phyloP scores from a whole-genome alignment of 2,888 invertebrate genomes.

The Galerucella nymphaeae region DNA sequence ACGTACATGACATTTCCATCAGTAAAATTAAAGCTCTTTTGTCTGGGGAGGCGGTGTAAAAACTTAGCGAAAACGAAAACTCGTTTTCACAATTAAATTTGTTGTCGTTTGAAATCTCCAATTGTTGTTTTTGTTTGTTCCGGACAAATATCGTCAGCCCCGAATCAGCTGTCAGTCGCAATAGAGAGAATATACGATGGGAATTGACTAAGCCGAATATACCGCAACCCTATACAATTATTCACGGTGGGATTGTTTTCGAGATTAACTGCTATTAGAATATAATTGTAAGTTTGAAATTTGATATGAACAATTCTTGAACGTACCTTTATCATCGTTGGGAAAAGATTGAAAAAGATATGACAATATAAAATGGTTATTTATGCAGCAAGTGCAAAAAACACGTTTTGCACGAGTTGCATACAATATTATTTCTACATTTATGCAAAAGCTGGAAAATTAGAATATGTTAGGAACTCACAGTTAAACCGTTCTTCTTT shows the following conservation, averaged over 20 bases:
- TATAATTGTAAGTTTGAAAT: not conserved
- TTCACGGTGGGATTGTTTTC: constrained; percentile 3
- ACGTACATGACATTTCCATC: constrained; percentile 48
- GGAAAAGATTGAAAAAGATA: too few species aligned
- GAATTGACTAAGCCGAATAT: constrained; percentile 17
- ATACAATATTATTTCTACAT: too few species aligned
- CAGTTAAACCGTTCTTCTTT: too few species aligned
- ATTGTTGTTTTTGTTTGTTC: constrained; percentile 48
- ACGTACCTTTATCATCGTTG: not conserved
- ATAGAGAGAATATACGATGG: constrained; percentile 11
- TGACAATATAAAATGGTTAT: too few species aligned
- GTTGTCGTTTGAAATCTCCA: constrained; percentile 47
- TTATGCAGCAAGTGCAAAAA: too few species aligned
- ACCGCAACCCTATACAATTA: constrained; percentile 21
- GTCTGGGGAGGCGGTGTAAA: constrained; percentile 43
- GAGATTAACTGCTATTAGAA: not conserved
- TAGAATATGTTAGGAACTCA: too few species aligned
- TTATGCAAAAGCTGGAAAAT: too few species aligned
- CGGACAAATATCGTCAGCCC: constrained; percentile 49
- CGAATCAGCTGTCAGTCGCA: constrained; percentile 48
- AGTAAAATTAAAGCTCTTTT: constrained; percentile 47
- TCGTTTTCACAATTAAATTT: constrained; percentile 49
- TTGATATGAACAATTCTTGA: not conserved
- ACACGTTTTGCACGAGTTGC: too few species aligned
- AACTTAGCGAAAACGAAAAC: constrained; percentile 46